Base-by-base conservation (phyloP, 2,888 invertebrate species). In the Diadegma fenestrale region DNA sequence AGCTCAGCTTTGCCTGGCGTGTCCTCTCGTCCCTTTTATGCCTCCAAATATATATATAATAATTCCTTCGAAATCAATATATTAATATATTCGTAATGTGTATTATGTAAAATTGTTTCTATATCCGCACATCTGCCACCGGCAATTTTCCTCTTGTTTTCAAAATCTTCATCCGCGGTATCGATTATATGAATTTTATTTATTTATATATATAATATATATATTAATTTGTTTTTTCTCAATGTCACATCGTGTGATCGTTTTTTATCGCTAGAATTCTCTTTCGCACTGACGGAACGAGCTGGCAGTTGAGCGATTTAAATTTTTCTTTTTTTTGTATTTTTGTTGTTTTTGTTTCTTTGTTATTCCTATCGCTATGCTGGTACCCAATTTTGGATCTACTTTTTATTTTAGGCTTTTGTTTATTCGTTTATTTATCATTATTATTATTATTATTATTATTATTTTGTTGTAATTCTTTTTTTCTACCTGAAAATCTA, bases 401-500 rank as follows among this genome's bases (percentile, higher is more conserved):
- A 81, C 61, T 83, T 72, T 78, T 79, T 83, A 76, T 76, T 83
- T 78, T 87, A 86, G 79, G 75, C 89, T 66, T 90, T 89, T 89
- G 89, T 54, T 54, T 22, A 54, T 54, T 54, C 4, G 10, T 54
- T 22, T 22, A 12, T 92, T 92, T 75, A 66, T 66, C 22, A 66
- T 51, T 82, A 82, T 68, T 82, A 77, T 69, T 82, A 82, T 43
- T 84, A 78, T 82, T 82, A 83, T 79, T 78, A 79, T 71, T 71
- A 41, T 63, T 69, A 64, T 77, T 71, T 37, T 73, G 41, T 78
- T 33, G 69, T 80, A 26, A 37, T 37, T 89, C 89, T 88, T 89
- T 77, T 72, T 81, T 83, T 86, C 80, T 86, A 87, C 87, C 81
- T 87, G 88, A 89, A 90, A 90, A 84, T 91, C 93, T 93, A 93